Evolutionary conservation across 2,888 invertebrate genomes (phyloP).

Genomic region (Venustoraphidia nigricollis): DNA sequence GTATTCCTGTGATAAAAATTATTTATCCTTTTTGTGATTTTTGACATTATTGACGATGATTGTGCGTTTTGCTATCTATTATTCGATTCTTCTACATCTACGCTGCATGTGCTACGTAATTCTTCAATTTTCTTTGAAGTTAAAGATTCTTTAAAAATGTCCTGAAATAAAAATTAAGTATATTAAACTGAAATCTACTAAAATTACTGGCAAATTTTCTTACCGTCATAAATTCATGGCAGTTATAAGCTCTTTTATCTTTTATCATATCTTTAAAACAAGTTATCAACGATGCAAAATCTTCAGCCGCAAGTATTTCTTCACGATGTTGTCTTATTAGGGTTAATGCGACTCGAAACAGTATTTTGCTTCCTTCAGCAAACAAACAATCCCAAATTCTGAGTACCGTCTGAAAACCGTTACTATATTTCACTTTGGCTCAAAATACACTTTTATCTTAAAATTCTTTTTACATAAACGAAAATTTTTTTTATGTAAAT

Average conservation of each 20-base stretch:
- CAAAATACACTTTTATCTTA: no score
- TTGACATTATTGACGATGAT: constrained; percentile 26
- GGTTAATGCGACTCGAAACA: constrained; percentile 78
- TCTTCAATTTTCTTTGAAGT: constrained; percentile 48
- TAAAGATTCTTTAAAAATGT: constrained; percentile 69
- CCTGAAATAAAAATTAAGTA: constrained; percentile 34
- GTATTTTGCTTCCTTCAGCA: constrained; percentile 84
- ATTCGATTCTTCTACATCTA: constrained; percentile 18
- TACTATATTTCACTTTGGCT: constrained; percentile 3
- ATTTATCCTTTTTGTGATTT: constrained; percentile 17
- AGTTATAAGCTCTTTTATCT: constrained; percentile 63
- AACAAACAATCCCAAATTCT: constrained; percentile 94
- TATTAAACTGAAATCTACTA: no score
- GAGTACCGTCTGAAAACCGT: constrained; percentile 54
- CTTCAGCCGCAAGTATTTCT: constrained; percentile 58
- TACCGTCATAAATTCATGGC: constrained; percentile 82
- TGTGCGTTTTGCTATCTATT: no score
- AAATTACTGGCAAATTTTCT: constrained; percentile 12
- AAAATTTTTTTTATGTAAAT: no score
- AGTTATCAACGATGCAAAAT: constrained; percentile 66
- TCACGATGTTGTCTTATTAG: constrained; percentile 59
- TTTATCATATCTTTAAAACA: constrained; percentile 71
- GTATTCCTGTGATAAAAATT: constrained; percentile 16
- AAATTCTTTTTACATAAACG: no score
- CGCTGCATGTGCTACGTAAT: constrained; percentile 30